These are phyloP conservation scores for Platycercus adscitus DNA, from an alignment of 2,113 vertebrate genomes.

Conservation along the genomic window DNA sequence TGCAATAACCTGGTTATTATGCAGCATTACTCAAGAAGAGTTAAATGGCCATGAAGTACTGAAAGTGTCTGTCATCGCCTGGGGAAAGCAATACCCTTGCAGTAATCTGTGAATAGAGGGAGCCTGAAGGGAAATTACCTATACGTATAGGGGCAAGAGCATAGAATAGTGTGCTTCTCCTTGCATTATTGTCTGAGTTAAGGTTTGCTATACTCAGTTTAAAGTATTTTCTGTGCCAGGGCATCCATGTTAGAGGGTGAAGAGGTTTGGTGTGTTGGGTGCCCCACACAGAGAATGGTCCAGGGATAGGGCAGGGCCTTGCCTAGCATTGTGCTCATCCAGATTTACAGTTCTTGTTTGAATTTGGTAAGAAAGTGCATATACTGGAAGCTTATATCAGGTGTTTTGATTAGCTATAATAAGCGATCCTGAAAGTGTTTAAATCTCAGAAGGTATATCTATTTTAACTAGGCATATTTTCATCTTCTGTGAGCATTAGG, in stretches of 20 bases:
- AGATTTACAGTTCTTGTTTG: neutral
- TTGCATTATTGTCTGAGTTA: neutral
- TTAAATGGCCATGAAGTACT: constrained; percentile 64
- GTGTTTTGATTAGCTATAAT: constrained; percentile 14
- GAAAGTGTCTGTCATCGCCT: constrained; percentile 59
- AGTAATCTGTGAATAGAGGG: neutral
- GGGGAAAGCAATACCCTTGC: neutral
- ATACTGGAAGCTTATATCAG: neutral
- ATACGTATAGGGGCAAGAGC: neutral
- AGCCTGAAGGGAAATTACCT: neutral
- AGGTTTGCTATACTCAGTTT: neutral
- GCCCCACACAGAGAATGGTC: fast-evolving
- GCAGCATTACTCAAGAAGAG: constrained; percentile 41
- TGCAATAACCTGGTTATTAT: constrained; percentile 57
- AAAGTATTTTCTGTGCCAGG: neutral
- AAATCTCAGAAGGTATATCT: neutral
- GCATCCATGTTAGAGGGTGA: neutral
- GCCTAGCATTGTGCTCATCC: neutral
- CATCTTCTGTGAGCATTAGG: neutral
- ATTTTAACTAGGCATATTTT: constrained; percentile 4
- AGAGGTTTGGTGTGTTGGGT: neutral
- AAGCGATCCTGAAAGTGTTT: neutral
- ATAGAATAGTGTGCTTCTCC: neutral
- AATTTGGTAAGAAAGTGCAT: neutral
- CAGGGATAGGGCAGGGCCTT: neutral